Evolutionary conservation across 2,888 invertebrate genomes (phyloP).

Genomic region (Caenorhabditis sp.): DNA sequence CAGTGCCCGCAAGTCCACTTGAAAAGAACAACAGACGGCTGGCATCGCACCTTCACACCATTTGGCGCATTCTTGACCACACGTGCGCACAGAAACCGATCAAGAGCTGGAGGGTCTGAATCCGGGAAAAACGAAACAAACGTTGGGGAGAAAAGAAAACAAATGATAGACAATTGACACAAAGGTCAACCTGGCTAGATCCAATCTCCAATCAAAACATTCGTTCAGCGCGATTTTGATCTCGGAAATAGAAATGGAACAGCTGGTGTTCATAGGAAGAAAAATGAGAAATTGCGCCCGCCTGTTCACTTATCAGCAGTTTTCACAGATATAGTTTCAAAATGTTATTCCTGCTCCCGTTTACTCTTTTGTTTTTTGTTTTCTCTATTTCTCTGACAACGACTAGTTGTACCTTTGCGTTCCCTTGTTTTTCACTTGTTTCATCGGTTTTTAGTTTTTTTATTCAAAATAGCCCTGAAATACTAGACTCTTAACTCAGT

Average conservation of each 20-base stretch:
- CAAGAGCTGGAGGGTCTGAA: neutral
- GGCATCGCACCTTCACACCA: constrained; percentile 51
- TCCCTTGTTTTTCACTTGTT: too few species aligned
- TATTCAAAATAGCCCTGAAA: too few species aligned
- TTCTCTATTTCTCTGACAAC: constrained; percentile 1
- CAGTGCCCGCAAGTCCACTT: constrained; percentile 16
- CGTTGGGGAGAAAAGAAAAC: too few species aligned
- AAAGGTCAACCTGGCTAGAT: too few species aligned
- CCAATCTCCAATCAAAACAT: neutral
- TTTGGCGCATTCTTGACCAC: constrained; percentile 61
- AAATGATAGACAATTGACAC: too few species aligned
- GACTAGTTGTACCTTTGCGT: too few species aligned
- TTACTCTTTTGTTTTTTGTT: neutral
- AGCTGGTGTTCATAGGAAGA: neutral
- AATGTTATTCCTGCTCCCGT: neutral
- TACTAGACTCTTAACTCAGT: neutral
- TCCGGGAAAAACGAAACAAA: neutral
- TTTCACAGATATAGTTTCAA: neutral
- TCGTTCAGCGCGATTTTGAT: neutral
- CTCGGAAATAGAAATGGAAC: neutral
- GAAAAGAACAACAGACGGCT: constrained; percentile 52
- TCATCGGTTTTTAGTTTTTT: too few species aligned
- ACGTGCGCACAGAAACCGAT: constrained; percentile 18
- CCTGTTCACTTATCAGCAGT: neutral
- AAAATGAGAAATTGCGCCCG: neutral